Base-by-base conservation (phyloP, 2,113 vertebrate genomes). In the Helogale parvula region DNA sequence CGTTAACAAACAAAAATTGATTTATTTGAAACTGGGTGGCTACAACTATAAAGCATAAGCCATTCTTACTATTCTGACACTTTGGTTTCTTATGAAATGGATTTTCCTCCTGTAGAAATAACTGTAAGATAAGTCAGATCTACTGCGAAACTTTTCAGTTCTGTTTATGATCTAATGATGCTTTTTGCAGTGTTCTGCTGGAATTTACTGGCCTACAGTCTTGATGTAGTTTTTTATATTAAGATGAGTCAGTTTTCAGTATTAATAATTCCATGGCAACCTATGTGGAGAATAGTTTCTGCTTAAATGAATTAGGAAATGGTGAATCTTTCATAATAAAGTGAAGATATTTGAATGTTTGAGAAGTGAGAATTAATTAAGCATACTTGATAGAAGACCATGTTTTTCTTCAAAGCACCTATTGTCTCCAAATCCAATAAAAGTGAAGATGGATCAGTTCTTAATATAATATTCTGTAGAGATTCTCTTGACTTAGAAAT, bases 111-210 rank as follows among this genome's bases (percentile, higher is more conserved):
- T 95, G 13, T 88, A 88, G 72, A 81, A 0, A 4, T 21, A 77
- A 93, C 83, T 96, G n/a, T 88, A 94, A 91, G 83, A 69, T 95
- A 92, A 1, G 69, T 94, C n/a, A 54, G 31, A 88, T 88, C 9
- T 41, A 45, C 38, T 35, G 25, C 88, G 88, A 88, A 98, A 92
- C 83, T 83, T 96, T 98, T 96, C 95, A 92, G 31, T 82, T 96
- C 38, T 97, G 21, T 69, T 77, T 11, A 3, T 90, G 80, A 38
- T 41, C 87, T 97, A 77, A 29, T 92, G 6, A 1, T 8, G 0
- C 88, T 7, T 13, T 86, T 15, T 74, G 17, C 1, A 5, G 71
- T 47, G 29, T 23, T 3, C 0, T 96, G 23, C 77, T 0, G 0
- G 65, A 90, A 63, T 77, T 25, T 14, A 13, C 65, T 13, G 71